Evolutionary conservation across 1,140 invertebrate species (phyloP), one percentile per base, ranked within the genome.

Genomic region (Notospermus geniculatus): DNA sequence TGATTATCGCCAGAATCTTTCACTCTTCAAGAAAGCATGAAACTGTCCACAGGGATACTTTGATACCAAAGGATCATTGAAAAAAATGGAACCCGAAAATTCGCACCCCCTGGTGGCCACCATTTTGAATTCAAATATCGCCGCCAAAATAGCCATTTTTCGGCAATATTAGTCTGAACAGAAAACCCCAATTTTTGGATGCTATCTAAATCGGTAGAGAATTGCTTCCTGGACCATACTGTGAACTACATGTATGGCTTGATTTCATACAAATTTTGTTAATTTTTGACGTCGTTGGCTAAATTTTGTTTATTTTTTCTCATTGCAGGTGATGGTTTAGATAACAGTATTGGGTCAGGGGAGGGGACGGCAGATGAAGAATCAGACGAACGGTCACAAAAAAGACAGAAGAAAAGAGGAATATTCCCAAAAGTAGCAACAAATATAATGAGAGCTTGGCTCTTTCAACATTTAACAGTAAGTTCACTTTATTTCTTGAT

Each of bases 401-500:
- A 80, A 66, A 63, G 78, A 58, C 80, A 97, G 87, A 98, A 98
- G 88, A 98, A 99, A 85, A 85, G 97, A 76, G 97, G 97, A 73
- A 98, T 99, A 82, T 98, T 99, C 83, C 97, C 97, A 65, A 99
- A 99, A 87, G 94, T 97, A 68, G 97, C 97, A 74, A 99, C 97
- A 71, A 98, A 99, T 86, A 98, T 98, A 82, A 91, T 99, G 83
- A 89, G 97, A 86, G 95, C 96, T 85, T 99, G 97, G 97, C 89
- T 99, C 69, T 99, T 99, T 87, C 96, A 99, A 87, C 97, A 99
- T 87, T 89, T 99, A 87, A 98, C 96, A 89, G 96, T 99, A 87
- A 93, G 92, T 73, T 7, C 19, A 50, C 4, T 50, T 19, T 23
- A 28, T 2, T 7, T 36, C 15, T 36, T 36, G 5, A 36, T 36